Percentiles rank a stretch among this genome's conserved stretches.
These are phyloP conservation scores for Rhynchomys soricoides DNA, from an alignment of 2,113 vertebrate genomes.

Conservation along the genomic window DNA sequence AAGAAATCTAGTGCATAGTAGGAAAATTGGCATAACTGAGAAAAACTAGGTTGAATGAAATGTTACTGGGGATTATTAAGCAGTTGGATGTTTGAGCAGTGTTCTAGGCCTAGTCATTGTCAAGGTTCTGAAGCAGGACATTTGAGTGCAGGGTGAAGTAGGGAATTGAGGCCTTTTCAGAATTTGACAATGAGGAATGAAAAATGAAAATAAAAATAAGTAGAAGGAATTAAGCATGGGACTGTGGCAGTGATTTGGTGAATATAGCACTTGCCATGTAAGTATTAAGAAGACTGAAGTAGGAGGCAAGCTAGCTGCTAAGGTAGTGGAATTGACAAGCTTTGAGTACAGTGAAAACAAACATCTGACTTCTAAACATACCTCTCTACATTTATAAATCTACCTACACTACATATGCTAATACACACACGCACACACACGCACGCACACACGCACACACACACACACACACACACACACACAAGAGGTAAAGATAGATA, in stretches of 20 bases:
- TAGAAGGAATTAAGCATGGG: neutral
- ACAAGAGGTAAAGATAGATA: neutral
- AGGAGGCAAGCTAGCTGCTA: neutral
- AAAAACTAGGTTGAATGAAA: neutral
- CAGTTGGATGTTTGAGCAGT: neutral
- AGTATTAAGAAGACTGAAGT: neutral
- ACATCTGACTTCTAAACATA: neutral
- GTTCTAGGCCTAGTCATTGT: neutral
- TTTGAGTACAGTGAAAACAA: neutral
- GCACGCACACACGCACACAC: neutral
- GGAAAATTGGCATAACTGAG: neutral
- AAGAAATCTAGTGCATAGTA: neutral
- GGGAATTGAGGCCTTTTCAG: neutral
- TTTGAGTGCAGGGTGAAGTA: neutral
- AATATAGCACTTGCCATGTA: neutral
- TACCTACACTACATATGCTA: neutral
- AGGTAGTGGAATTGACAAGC: too few relatives aligned
- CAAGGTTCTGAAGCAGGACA: neutral
- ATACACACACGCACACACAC: too few relatives aligned
- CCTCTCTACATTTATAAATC: neutral
- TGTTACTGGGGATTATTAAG: neutral
- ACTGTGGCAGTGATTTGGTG: neutral
- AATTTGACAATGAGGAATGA: neutral
- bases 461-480: too few relatives aligned
- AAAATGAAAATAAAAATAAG: neutral